These are phyloP conservation scores for Diprion similis DNA, from an alignment of 1,140 invertebrate species.

Conservation along the genomic window DNA sequence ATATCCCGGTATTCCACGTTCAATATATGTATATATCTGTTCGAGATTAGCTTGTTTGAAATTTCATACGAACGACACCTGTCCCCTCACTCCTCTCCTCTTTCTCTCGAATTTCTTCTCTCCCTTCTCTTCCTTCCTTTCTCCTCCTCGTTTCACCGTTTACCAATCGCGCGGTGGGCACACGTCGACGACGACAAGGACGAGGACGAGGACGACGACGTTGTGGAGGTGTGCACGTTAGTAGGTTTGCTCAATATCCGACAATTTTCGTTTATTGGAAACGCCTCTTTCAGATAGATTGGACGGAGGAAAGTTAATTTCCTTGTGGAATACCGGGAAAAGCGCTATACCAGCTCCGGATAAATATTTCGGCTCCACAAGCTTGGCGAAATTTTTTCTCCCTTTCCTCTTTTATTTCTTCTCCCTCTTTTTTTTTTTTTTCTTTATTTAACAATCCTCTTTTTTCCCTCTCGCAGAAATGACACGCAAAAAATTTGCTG, in stretches of 20 bases:
- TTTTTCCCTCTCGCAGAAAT: too few species aligned
- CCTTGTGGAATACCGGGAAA: conserved; percentile 7
- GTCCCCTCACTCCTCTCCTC: background rate
- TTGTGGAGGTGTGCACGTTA: background rate
- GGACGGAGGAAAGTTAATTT: conserved; percentile 7
- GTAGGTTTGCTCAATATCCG: conserved; percentile 5
- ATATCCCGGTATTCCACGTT: background rate
- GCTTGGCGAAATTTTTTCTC: background rate
- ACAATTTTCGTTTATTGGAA: conserved; percentile 8
- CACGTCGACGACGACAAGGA: too few species aligned
- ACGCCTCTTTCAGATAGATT: conserved; percentile 5
- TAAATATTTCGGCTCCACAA: background rate
- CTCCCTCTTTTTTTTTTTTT: background rate
- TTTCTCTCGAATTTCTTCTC: background rate
- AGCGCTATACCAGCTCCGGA: background rate
- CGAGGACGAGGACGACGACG: too few species aligned
- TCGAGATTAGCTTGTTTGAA: background rate
- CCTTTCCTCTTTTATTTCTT: background rate
- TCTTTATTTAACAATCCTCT: background rate
- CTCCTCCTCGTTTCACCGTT: too few species aligned
- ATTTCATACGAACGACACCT: background rate
- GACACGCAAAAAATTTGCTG: too few species aligned
- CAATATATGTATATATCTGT: background rate
- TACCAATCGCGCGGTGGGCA: too few species aligned
- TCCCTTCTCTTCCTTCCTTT: background rate